Evolutionary conservation across 2,888 invertebrate genomes (phyloP).

Genomic region (Keiferia lycopersicella): DNA sequence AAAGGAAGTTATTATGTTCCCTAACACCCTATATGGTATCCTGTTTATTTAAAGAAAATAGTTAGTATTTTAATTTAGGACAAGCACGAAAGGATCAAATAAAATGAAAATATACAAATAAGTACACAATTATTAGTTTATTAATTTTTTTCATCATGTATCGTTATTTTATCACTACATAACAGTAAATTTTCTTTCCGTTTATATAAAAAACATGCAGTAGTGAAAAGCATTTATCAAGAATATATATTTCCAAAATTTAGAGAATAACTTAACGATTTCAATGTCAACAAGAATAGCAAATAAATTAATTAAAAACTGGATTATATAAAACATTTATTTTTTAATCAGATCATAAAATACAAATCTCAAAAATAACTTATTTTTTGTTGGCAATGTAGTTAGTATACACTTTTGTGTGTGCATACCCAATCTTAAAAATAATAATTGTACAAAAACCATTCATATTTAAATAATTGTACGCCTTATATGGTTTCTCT

Average conservation of each 20-base stretch:
- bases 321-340: slow-evolving; percentile 22
- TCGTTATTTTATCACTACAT: neutral
- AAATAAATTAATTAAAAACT: slow-evolving; percentile 19
- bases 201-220: neutral
- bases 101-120: slow-evolving; percentile 21
- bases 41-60: too few species aligned
- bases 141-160: neutral
- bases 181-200: slow-evolving; percentile 5
- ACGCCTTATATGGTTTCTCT: slow-evolving; percentile 9
- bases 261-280: slow-evolving; percentile 25
- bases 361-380: slow-evolving; percentile 24
- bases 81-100: too few species aligned
- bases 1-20: too few species aligned
- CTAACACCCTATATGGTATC: too few species aligned
- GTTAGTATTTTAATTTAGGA: too few species aligned
- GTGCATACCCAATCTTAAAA: neutral
- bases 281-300: slow-evolving; percentile 27
- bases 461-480: slow-evolving; percentile 10
- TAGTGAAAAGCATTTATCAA: slow-evolving; percentile 13
- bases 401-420: neutral
- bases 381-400: neutral
- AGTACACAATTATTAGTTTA: slow-evolving; percentile 17
- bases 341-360: slow-evolving; percentile 36
- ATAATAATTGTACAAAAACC: neutral
- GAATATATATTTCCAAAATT: slow-evolving; percentile 25